These are phyloP conservation scores for Pseudochirops corinnae DNA, from an alignment of 2,797 vertebrate species.

Conservation along the genomic window DNA sequence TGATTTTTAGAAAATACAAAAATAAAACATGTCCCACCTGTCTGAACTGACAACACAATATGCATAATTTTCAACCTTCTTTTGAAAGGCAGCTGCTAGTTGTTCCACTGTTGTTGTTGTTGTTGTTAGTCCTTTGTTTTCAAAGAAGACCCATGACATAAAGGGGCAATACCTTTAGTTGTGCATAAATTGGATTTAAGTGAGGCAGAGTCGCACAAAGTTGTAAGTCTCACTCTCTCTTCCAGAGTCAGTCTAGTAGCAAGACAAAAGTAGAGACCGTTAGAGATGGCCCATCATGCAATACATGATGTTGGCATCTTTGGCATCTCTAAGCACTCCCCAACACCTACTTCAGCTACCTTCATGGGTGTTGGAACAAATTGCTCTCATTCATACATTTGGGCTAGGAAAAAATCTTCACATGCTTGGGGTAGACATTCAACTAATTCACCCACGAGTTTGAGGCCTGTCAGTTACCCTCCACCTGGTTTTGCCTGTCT, in stretches of 20 bases:
- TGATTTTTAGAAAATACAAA: constrained; percentile 58
- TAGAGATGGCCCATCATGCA: too few species aligned
- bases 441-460: neutral
- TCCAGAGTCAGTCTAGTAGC: neutral
- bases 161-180: neutral
- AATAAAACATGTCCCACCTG: constrained; percentile 23
- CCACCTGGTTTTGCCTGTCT: neutral
- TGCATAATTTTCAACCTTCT: constrained; percentile 43
- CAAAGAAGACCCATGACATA: neutral
- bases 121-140: neutral
- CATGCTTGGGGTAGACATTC: neutral
- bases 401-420: neutral
- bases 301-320: too few species aligned
- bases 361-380: neutral
- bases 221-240: neutral
- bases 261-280: neutral
- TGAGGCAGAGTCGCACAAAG: neutral
- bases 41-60: constrained; percentile 44
- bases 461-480: neutral
- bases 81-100: constrained; percentile 39
- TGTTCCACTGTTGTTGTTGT: neutral
- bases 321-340: neutral
- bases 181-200: neutral
- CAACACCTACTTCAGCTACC: neutral
- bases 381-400: neutral